A percentile compares a stretch with the other conserved stretches of the same genome.
phyloP scores from a whole-genome alignment of 2,888 invertebrate genomes.

The Vannuccia rotundouncinata region DNA sequence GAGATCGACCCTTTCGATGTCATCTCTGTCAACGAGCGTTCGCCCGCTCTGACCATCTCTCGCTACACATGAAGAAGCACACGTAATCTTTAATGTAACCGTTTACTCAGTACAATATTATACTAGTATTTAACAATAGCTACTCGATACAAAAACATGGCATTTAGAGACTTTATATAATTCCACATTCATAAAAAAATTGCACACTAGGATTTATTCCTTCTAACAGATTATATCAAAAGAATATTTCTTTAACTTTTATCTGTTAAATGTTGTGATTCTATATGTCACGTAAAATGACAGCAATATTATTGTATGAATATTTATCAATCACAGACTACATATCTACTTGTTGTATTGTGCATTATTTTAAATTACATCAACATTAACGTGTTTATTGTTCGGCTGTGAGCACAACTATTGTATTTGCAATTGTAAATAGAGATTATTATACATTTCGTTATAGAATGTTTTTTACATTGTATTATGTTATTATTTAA shows the following conservation, averaged over 20 bases:
- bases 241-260: neutral
- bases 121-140: neutral
- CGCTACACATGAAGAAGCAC: conserved; percentile 65
- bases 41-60: conserved; percentile 64
- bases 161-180: too few relatives aligned
- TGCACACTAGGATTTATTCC: too few relatives aligned
- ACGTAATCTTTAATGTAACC: conserved; percentile 29
- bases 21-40: conserved; percentile 64
- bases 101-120: neutral
- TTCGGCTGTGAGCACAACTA: conserved; percentile 6
- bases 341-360: neutral
- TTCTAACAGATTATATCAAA: too few relatives aligned
- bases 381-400: neutral
- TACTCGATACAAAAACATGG: neutral
- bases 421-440: neutral
- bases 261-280: neutral
- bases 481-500: neutral
- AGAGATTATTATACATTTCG: neutral
- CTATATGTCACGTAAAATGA: neutral
- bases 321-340: neutral
- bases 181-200: too few relatives aligned
- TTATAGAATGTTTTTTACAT: neutral
- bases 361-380: neutral
- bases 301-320: neutral
- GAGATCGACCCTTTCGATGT: conserved; percentile 65